phyloP scores from a whole-genome alignment of 2,888 invertebrate genomes.

The Ypsolopha sequella region DNA sequence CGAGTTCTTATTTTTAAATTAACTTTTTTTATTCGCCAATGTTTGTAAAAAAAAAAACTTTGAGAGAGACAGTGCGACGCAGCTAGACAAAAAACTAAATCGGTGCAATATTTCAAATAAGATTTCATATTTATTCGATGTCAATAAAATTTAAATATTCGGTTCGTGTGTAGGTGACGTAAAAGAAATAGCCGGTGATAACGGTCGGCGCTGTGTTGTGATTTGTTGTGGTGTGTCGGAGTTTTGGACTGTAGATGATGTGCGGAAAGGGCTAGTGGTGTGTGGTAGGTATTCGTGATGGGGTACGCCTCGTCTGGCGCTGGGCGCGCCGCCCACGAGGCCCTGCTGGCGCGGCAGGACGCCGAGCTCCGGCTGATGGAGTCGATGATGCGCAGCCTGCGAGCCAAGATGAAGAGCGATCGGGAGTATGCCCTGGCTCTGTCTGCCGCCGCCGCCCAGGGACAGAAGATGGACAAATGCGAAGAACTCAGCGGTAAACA shows the following conservation, averaged over 20 bases:
- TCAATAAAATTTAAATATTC: slow-evolving; percentile 25
- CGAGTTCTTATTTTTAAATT: too few species aligned
- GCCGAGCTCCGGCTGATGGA: slow-evolving; percentile 93
- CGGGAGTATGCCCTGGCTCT: slow-evolving; percentile 91
- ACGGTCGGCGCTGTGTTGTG: slow-evolving; percentile 45
- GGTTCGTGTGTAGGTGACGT: slow-evolving; percentile 28
- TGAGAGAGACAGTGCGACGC: too few species aligned
- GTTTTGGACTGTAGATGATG: slow-evolving; percentile 21
- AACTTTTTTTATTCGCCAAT: too few species aligned
- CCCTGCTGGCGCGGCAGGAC: slow-evolving; percentile 90
- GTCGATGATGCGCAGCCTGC: slow-evolving; percentile 88
- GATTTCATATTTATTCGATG: slow-evolving; percentile 5
- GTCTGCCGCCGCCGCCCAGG: slow-evolving; percentile 83
- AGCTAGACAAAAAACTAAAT: too few species aligned
- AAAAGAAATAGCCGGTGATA: slow-evolving; percentile 44
- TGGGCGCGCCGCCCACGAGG: slow-evolving; percentile 92
- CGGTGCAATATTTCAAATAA: too few species aligned
- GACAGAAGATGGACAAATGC: slow-evolving; percentile 84
- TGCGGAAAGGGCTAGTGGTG: slow-evolving; percentile 24
- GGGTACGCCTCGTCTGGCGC: slow-evolving; percentile 90
- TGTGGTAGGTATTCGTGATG: slow-evolving; percentile 57
- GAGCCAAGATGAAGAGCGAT: slow-evolving; percentile 91
- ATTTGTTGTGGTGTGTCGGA: slow-evolving; percentile 24
- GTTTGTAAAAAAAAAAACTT: too few species aligned
- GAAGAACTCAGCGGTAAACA: slow-evolving; percentile 77